phyloP scores from a whole-genome alignment of 2,888 invertebrate species.

The Eudasyphora cyanicolor region DNA sequence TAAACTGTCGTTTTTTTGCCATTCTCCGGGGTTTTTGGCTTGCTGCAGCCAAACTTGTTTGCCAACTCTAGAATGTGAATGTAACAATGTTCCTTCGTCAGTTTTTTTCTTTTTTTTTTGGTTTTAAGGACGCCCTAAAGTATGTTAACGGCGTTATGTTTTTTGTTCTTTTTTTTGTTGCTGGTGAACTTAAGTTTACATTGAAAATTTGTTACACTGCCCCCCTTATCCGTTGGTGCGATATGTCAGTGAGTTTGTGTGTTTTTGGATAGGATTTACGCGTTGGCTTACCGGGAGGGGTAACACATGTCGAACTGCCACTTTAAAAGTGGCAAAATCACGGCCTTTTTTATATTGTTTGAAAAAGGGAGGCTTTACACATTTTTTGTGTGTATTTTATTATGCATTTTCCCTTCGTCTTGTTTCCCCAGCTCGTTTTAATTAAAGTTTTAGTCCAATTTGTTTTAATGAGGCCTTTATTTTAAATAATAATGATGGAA shows the following conservation, averaged over 20 bases:
- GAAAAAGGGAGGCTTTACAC: neutral
- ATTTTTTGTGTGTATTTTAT: neutral
- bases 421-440: constrained; percentile 35
- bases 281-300: neutral
- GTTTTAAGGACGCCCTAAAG: constrained; percentile 42
- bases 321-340: constrained; percentile 4
- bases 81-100: neutral
- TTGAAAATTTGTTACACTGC: neutral
- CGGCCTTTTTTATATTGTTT: neutral
- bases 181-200: neutral
- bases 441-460: constrained; percentile 44
- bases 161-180: too few species aligned
- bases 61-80: too few species aligned
- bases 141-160: constrained; percentile 60
- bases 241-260: neutral
- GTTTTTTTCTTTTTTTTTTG: neutral
- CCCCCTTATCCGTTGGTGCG: neutral
- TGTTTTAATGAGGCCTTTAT: neutral
- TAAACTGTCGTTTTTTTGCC: too few species aligned
- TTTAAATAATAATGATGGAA: neutral
- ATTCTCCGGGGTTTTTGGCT: too few species aligned
- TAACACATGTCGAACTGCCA: constrained; percentile 7
- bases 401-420: neutral
- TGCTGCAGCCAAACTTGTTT: too few species aligned
- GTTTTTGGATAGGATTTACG: too few species aligned